Base-by-base conservation (phyloP, 2,888 invertebrate genomes). In the Urechis unicinctus region DNA sequence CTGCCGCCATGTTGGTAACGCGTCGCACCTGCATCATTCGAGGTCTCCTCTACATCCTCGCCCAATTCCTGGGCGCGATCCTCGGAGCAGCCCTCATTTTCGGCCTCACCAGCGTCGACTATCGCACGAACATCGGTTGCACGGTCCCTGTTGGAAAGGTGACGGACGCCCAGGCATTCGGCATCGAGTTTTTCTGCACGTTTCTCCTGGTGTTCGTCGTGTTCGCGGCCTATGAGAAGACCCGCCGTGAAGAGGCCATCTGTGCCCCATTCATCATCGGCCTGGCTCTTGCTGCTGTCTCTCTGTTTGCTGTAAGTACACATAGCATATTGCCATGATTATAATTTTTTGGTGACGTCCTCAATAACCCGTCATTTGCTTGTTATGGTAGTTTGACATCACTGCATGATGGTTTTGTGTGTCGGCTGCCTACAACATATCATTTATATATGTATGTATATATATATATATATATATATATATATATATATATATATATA, bases 41-140 rank as follows among this genome's bases (percentile, higher is more conserved):
- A 25, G 47, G 48, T 0, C 41, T 48, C 24, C 53, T 59, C 26
- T 59, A 46, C 50, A 26, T 59, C 13, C 22, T 52, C 45, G 46
- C 51, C 24, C 59, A 59, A 49, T 21, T 56, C 25, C 2, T 59
- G n/a, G 59, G 59, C n/a, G 56, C 59, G 17, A 44, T 59, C 26
- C 36, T 50, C 17, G 59, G 59, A 5, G 71, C 75, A 6, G 73
- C 69, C 25, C 36, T 57, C 25, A 24, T 55, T 22, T 49, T 31
- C 31, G 57, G 44, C 3, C 25, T 57, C 36, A 54, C 53, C 1
- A 25, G 43, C 30, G 13, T 13, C 3, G 52, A 56, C 43, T 42
- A 46, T 30, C 28, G 31, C 9, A 49, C 45, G 3, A 47, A 31
- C 24, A 52, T 58, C 26, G 62, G 62, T 5, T 52, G 55, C 49